Evolutionary conservation across 2,113 vertebrate species (phyloP), one percentile per base, ranked within the genome.

Genomic region (Hepsetus odoe): DNA sequence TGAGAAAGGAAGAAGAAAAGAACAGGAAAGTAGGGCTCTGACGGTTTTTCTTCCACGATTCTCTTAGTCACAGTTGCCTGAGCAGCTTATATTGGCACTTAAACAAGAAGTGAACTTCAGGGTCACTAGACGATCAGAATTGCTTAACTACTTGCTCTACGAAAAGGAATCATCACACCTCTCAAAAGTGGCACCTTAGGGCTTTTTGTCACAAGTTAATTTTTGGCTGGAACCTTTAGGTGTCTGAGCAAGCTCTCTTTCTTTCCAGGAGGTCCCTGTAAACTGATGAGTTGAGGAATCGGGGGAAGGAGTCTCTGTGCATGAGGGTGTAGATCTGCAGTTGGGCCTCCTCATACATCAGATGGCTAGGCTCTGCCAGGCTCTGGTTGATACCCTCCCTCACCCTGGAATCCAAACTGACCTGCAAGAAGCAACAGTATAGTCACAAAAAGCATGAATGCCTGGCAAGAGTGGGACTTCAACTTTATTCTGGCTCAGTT

Each of bases 251-350:
- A 80, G 93, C 91, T 85, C 94, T 90, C 86, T 91, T n/a, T 85
- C 78, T 94, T 85, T 95, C 95, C 89, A 97, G 92, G 86, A 99
- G 95, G 86, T 96, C 92, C 76, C 93, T 95, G 94, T 98, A 99
- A 88, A 97, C 86, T 59, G 95, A 92, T 82, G 98, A 99, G 94
- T 95, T 95, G 90, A 99, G 96, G 90, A 99, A 99, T 86, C n/a
- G n/a, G n/a, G 98, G 98, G 82, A 94, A 99, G 83, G 97, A 98
- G 94, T 99, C 98, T 82, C 98, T 95, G 91, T 98, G 98, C 98
- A 99, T 99, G 80, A 99, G 95, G 2, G 95, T 98, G 94, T 99
- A 99, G 86, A 99, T 98, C 94, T 99, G 97, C 74, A 98, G 94
- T 92, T 99, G 97, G 0, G n/a, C n/a, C n/a, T n/a, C n/a, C 18